Conservation (phyloP, 2,113 vertebrate species). For the Grantiella picta region DNA sequence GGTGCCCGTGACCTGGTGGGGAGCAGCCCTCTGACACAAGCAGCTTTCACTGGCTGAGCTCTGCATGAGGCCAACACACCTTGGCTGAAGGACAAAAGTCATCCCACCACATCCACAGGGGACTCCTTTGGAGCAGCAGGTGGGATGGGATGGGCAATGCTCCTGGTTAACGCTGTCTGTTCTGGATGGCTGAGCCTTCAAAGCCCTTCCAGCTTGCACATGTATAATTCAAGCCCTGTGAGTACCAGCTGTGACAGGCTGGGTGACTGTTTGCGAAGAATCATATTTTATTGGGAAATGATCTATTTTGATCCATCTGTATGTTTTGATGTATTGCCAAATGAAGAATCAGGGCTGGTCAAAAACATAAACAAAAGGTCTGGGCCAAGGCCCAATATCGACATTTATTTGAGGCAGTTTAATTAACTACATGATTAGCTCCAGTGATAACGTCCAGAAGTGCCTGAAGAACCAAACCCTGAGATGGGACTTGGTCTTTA, state of each 20-base stretch:
- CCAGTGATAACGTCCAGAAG: not conserved
- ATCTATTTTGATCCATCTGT: conserved; percentile 32
- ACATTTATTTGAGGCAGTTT: not conserved
- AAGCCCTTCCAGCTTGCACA: not conserved
- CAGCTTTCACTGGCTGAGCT: not conserved
- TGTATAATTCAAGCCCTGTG: conserved; percentile 32
- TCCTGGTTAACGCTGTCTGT: not conserved
- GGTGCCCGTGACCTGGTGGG: not conserved
- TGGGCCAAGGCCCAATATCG: not conserved
- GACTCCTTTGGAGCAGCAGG: not conserved
- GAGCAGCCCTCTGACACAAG: not conserved
- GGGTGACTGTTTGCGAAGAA: conserved; percentile 13
- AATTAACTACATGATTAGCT: not conserved
- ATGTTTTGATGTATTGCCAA: not conserved
- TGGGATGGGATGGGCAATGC: not conserved
- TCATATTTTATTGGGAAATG: conserved; percentile 2
- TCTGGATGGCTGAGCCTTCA: not conserved
- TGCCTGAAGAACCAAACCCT: not conserved
- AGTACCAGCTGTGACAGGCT: conserved; percentile 9
- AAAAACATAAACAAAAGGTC: not conserved
- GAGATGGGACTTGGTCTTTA: not conserved
- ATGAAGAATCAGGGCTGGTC: not conserved
- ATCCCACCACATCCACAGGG: not conserved
- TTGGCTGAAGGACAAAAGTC: not conserved
- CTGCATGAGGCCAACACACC: not conserved